Base-by-base conservation (phyloP, 1,140 invertebrate species). In the Leptopilina clavipes region DNA sequence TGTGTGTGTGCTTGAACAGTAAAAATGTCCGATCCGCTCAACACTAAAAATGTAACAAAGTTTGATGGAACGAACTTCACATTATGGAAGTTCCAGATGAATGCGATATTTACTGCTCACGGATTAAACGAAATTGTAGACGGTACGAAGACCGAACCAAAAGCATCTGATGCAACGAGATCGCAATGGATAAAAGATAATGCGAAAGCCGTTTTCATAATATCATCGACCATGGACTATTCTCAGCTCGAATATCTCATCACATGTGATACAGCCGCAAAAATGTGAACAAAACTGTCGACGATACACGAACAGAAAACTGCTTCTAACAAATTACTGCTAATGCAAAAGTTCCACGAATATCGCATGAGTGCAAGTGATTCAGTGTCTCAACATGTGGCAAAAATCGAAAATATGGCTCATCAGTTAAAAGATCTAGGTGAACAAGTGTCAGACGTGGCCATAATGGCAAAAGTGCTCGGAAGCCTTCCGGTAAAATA, bases 231-330 rank as follows among this genome's bases (percentile, higher is more conserved):
- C 8, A 40, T 76, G 31, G 74, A 76, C 3, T 71, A 72, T 59
- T 22, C 44, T 12, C 74, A 76, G 17, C n/a, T 76, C 2, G 70
- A 76, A 19, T 71, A 76, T 44, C 17, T 71, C 18, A 59, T 75
- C 10, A 75, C 74, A n/a, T 75, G 74, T 12, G 22, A 31, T 19
- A n/a, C 74, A 1, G 59, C 74, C 8, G 5, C 22, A 3, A 44
- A 0, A 19, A 71, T 75, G 59, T 75, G 74, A 65, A 5, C 0
- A 17, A 75, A 75, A 40, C 65, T 75, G 7, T 31, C 43, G 3
- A 48, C 18, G 1, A 70, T 75, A 12, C 74, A 71, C 9, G 74
- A 75, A 52, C 74, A 75, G 12, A 75, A 75, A 43, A 31, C 22
- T 3, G 43, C 18, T 0, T 48, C 65, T 0, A 75, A 71, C 14